phyloP scores from a whole-genome alignment of 2,113 vertebrate species.

The Porphyrio hochstetteri region DNA sequence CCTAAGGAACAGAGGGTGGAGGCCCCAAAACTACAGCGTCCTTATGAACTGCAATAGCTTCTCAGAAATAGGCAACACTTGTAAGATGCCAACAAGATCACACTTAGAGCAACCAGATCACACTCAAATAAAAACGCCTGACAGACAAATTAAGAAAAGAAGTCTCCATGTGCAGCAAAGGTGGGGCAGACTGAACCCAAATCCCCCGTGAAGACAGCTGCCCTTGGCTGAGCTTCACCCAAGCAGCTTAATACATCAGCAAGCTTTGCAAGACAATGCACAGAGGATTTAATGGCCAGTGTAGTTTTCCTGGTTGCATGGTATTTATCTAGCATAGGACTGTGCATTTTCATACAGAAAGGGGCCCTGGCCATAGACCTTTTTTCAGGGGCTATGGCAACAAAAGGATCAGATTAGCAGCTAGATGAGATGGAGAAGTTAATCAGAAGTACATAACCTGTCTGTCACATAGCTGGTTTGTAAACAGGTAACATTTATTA shows the following conservation, averaged over 20 bases:
- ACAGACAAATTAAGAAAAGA: neutral
- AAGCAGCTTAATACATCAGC: neutral
- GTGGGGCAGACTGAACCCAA: neutral
- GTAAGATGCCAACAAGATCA: neutral
- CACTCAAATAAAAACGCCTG: neutral
- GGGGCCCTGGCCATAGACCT: neutral
- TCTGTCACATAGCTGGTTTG: neutral
- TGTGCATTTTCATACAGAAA: neutral
- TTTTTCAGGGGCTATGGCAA: neutral
- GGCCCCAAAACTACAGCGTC: neutral
- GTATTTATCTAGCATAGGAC: neutral
- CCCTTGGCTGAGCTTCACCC: neutral
- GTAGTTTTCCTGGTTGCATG: neutral
- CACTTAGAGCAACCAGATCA: neutral
- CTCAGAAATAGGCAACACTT: neutral
- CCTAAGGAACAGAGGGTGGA: slow-evolving; percentile 38
- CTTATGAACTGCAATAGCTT: neutral
- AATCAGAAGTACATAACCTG: neutral
- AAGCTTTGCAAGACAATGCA: neutral
- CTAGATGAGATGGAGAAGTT: neutral
- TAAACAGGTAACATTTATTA: neutral
- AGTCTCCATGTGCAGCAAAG: neutral
- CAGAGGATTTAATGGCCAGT: neutral
- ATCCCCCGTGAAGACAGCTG: neutral
- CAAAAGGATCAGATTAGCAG: neutral